Conservation (phyloP, 2,797 vertebrate genomes). For the Enteromius anoplus region DNA sequence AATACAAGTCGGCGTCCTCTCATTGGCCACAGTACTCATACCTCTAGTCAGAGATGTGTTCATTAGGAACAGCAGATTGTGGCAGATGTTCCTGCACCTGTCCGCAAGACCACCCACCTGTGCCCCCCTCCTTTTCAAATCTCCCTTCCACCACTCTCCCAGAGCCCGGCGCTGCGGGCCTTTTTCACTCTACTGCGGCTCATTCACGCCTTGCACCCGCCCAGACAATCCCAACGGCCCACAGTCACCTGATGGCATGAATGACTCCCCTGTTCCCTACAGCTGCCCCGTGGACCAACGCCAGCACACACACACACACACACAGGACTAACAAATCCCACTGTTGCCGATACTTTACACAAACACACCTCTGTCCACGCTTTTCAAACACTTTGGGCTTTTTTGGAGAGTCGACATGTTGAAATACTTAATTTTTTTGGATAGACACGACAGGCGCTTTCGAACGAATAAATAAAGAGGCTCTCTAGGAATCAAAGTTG, state of each 20-base stretch:
- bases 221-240: conserved; percentile 52
- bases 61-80: conserved; percentile 77
- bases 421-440: conserved; percentile 64
- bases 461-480: conserved; percentile 34
- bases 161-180: conserved; percentile 58
- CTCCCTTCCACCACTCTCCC: conserved; percentile 62
- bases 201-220: conserved; percentile 66
- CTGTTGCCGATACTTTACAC: conserved; percentile 66
- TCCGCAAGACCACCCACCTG: conserved; percentile 71
- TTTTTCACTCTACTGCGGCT: conserved; percentile 45
- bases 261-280: conserved; percentile 75
- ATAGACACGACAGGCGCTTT: conserved; percentile 42
- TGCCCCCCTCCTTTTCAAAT: conserved; percentile 54
- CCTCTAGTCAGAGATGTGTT: conserved; percentile 71
- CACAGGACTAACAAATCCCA: conserved; percentile 64
- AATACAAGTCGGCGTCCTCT: neutral
- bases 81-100: conserved; percentile 85
- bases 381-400: conserved; percentile 61
- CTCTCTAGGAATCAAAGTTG: conserved; percentile 29
- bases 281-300: conserved; percentile 73
- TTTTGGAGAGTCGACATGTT: conserved; percentile 63
- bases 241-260: conserved; percentile 77
- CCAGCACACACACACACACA: conserved; percentile 60
- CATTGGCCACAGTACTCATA: conserved; percentile 54
- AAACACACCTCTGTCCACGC: conserved; percentile 64